A percentile compares a stretch with the other conserved stretches of the same genome.
Conservation (phyloP, 2,113 vertebrate genomes). For the Deroptyus accipitrinus region DNA sequence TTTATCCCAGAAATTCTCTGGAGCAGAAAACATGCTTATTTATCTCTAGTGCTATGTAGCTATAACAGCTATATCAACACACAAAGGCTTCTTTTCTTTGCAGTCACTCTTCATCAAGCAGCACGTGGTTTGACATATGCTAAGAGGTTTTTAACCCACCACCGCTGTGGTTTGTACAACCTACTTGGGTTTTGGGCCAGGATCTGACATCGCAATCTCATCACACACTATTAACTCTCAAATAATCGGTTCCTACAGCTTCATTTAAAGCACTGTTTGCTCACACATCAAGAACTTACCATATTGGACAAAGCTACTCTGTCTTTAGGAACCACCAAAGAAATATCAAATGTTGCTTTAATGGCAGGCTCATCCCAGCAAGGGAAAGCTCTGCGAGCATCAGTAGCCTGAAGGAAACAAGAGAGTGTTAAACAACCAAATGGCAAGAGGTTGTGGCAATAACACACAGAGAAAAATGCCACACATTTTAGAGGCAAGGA, state of each 20-base stretch:
- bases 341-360: constrained; percentile 98
- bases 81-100: background rate
- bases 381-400: constrained; percentile 96
- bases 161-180: background rate
- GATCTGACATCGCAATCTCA: background rate
- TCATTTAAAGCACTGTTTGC: background rate
- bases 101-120: background rate
- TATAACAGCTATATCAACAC: background rate
- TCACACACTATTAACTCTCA: background rate
- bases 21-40: background rate
- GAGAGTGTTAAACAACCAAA: constrained; percentile 7
- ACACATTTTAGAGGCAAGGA: background rate
- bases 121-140: background rate
- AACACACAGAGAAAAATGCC: background rate
- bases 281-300: constrained; percentile 75
- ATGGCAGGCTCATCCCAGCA: constrained; percentile 99
- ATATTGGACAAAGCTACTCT: constrained; percentile 98
- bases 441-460: background rate
- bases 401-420: constrained; percentile 86
- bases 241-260: background rate
- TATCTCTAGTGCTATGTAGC: background rate
- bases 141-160: background rate
- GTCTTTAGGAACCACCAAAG: constrained; percentile 95
- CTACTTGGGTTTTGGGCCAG: background rate
- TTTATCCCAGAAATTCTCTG: background rate